Evolutionary conservation across 2,797 vertebrate species (phyloP).

Genomic region (Manis javanica): DNA sequence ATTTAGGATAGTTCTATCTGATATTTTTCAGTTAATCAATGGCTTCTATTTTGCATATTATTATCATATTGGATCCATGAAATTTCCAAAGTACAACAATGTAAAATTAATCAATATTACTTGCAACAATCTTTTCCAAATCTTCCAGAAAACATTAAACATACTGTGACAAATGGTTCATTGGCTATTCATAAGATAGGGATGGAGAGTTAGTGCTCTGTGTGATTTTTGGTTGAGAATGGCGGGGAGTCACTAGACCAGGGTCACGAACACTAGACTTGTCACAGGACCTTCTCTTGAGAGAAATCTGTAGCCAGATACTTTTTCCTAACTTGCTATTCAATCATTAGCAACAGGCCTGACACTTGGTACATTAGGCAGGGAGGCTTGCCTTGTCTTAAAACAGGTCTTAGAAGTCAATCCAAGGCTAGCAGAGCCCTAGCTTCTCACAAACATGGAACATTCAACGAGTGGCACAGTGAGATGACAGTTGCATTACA

Average conservation of each 20-base stretch:
- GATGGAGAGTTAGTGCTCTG: neutral
- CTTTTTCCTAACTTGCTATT: neutral
- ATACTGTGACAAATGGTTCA: neutral
- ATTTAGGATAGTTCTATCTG: neutral
- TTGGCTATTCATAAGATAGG: neutral
- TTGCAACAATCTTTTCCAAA: neutral
- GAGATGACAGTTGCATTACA: neutral
- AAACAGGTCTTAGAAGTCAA: neutral
- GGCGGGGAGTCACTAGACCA: neutral
- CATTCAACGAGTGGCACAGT: fast-evolving
- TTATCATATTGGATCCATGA: neutral
- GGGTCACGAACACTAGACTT: neutral
- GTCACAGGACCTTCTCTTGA: neutral
- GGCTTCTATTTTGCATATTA: neutral
- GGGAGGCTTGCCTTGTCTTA: neutral
- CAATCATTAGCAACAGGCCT: neutral
- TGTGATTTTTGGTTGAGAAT: neutral
- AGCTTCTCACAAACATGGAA: neutral
- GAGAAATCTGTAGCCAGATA: neutral
- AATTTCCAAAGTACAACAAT: neutral
- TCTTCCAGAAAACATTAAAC: neutral
- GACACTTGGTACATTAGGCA: neutral
- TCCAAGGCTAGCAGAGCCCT: neutral
- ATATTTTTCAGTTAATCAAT: neutral
- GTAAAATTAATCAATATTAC: neutral